Base-by-base conservation (phyloP, 2,888 invertebrate genomes). In the Brenthis ino region DNA sequence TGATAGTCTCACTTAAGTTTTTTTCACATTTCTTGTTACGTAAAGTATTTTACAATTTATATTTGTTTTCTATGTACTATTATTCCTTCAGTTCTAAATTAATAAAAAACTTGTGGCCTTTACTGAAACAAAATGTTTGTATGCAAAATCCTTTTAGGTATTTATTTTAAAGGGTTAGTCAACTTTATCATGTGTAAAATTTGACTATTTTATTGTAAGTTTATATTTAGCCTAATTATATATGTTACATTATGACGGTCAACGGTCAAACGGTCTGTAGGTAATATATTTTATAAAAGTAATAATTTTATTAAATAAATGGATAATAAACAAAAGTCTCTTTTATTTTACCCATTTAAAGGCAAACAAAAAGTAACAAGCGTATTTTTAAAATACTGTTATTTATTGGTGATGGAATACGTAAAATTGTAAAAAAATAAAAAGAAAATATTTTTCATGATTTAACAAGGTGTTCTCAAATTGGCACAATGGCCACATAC, bases 1-100 rank as follows among this genome's bases (percentile, higher is more conserved):
- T 76, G 82, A 86, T 67, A 89, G 92, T 74, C 82, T 93, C 68
- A 77, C 72, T 74, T 72, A 72, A 20, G 50, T 72, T 67, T 56
- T 24, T 12, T 16, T 50, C 11, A 51, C 4, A 37, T 54, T 63
- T 50, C 11, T 6, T 20, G 4, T 13, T 47, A 50, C 8, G 13
- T 43, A n/a, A 20, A 14, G 4, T 48, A 28, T 54, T 33, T 24
- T 53, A 20, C 37, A 33, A 47, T 14, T 5, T 33, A 24, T 48
- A 33, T 16, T 33, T 50, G 16, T 28, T 51, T 61, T 63, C 24
- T 33, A 24, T 16, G 12, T 28, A 56, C 20, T 57, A 4, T 43
- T n/a, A 14, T 58, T 24, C 14, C 20, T 60, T 2, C 48, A 60
- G 11, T 28, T 60, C 14, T 11, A 28, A 50, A 16, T 11, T 16